A percentile compares a stretch with the other conserved stretches of the same genome.
Conservation (phyloP, 2,888 invertebrate species). For the Drosophila neonasuta region DNA sequence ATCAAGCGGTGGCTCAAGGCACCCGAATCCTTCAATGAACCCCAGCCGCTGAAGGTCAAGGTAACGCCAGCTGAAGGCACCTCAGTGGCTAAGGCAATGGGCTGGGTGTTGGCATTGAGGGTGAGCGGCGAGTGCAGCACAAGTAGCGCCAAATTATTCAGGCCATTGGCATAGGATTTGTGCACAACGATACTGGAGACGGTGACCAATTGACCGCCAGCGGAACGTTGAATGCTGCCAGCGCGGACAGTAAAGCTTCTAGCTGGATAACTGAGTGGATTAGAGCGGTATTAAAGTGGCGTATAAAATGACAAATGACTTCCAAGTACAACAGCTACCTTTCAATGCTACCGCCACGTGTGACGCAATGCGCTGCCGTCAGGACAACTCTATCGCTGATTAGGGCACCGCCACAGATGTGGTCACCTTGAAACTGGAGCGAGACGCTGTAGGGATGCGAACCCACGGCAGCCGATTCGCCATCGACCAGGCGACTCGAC, state of each 20-base stretch:
- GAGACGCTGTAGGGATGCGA: constrained; percentile 82
- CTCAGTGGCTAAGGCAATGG: constrained; percentile 63
- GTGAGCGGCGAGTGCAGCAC: constrained; percentile 67
- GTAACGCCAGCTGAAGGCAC: constrained; percentile 58
- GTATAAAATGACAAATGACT: no score
- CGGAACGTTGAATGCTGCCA: constrained; percentile 78
- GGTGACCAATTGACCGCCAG: constrained; percentile 71
- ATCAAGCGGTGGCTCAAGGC: constrained; percentile 61
- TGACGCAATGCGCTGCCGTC: constrained; percentile 80
- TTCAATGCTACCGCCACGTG: constrained; percentile 52
- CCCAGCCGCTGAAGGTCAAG: constrained; percentile 78
- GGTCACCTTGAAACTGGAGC: constrained; percentile 62
- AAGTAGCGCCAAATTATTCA: constrained; percentile 76
- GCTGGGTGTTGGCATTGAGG: constrained; percentile 58
- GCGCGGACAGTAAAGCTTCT: constrained; percentile 71
- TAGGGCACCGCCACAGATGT: constrained; percentile 75
- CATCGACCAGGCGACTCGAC: constrained; percentile 61
- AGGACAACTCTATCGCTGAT: constrained; percentile 58
- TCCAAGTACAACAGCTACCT: constrained; percentile 47
- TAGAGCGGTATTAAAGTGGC: no score
- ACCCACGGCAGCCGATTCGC: constrained; percentile 71
- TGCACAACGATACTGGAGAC: constrained; percentile 72
- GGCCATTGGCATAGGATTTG: constrained; percentile 53
- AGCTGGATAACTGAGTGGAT: constrained; percentile 62
- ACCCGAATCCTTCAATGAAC: constrained; percentile 51